Conservation (phyloP, 2,113 vertebrate genomes). For the Sinocyclocheilus anshuiensis region DNA sequence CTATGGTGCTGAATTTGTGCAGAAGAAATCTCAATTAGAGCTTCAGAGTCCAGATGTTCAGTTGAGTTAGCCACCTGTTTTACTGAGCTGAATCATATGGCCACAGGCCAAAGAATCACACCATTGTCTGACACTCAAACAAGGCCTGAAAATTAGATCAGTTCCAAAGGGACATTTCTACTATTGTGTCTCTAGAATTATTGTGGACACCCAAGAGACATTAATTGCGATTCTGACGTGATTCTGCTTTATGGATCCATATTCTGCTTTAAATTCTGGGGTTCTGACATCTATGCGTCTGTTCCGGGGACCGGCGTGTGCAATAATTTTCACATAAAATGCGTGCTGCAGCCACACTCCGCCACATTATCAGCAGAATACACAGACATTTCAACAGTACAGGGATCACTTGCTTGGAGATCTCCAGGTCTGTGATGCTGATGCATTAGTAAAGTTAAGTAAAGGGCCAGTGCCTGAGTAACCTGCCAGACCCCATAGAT, state of each 20-base stretch:
- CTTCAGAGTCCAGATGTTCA: constrained; percentile 58
- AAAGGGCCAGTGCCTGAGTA: constrained; percentile 21
- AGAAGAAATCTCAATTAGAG: constrained; percentile 35
- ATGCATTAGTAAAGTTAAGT: constrained; percentile 27
- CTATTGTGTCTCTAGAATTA: constrained; percentile 30
- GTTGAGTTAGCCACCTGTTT: constrained; percentile 57
- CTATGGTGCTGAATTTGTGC: constrained; percentile 61
- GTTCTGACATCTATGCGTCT: constrained; percentile 11
- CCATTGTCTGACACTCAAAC: constrained; percentile 36
- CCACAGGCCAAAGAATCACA: constrained; percentile 46
- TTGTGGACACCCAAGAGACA: background rate
- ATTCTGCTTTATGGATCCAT: constrained; percentile 8
- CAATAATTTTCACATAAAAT: constrained; percentile 9
- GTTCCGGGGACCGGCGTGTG: background rate
- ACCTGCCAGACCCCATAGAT: constrained; percentile 56
- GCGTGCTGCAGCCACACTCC: background rate
- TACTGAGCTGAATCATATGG: constrained; percentile 49
- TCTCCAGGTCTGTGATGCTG: constrained; percentile 1
- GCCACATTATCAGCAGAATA: background rate
- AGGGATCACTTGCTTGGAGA: background rate
- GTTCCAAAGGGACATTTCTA: background rate
- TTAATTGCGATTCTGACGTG: constrained; percentile 1
- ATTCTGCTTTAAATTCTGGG: constrained; percentile 24
- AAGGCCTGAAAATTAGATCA: constrained; percentile 36
- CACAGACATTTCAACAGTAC: constrained; percentile 22